A percentile compares a stretch with the other conserved stretches of the same genome.
phyloP scores from a whole-genome alignment of 2,113 vertebrate species.

The Xenopus laevis region DNA sequence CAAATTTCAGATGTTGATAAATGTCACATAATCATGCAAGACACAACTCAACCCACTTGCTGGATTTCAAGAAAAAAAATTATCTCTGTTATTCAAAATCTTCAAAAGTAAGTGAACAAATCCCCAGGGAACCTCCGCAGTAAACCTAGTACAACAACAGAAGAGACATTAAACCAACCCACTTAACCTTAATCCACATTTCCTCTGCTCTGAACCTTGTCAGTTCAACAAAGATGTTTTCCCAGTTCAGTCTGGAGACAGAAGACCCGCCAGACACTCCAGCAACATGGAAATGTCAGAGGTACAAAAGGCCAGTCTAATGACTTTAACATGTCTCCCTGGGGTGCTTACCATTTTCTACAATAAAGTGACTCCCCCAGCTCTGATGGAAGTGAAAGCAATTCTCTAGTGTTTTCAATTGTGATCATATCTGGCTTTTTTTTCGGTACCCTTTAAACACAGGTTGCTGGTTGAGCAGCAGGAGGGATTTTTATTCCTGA shows the following conservation, averaged over 20 bases:
- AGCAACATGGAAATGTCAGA: slow-evolving; percentile 18
- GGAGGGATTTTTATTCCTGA: neutral
- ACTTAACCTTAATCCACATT: slow-evolving; percentile 6
- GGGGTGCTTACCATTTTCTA: neutral
- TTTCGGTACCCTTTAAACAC: neutral
- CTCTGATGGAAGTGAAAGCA: slow-evolving; percentile 6
- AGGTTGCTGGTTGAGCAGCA: neutral
- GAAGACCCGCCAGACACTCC: slow-evolving; percentile 2
- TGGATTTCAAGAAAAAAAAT: slow-evolving; percentile 3
- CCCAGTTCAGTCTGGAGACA: slow-evolving; percentile 8
- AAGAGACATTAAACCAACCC: neutral
- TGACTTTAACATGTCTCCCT: slow-evolving; percentile 13
- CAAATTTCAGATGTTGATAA: neutral
- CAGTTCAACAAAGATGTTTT: slow-evolving; percentile 11
- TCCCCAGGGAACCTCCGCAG: neutral
- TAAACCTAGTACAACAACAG: neutral
- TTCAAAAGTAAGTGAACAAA: neutral
- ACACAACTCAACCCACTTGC: neutral
- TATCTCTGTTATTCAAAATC: slow-evolving; percentile 13
- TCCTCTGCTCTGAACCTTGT: slow-evolving; percentile 8
- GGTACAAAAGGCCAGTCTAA: slow-evolving; percentile 20
- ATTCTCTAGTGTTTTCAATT: neutral
- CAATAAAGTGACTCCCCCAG: neutral
- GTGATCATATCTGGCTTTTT: slow-evolving; percentile 5
- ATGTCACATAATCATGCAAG: slow-evolving; percentile 4